Evolutionary conservation across 2,797 vertebrate species (phyloP), one percentile per base, ranked within the genome.

Genomic region (Rhodeus uyekii): DNA sequence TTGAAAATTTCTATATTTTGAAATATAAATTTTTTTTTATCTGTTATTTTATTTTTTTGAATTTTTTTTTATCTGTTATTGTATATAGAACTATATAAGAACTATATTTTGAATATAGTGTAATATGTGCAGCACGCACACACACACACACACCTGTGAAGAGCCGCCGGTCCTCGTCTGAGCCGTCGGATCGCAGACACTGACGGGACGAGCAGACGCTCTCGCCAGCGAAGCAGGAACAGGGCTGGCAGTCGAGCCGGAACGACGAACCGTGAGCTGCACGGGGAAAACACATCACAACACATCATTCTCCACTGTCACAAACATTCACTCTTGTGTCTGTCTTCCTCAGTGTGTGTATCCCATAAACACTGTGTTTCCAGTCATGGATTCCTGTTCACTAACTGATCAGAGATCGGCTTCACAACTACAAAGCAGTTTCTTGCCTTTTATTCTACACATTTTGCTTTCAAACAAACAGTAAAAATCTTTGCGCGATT

Each of bases 161-260:
- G 80, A 92, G 93, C 0, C 53, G 93, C 2, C 88, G 94, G 74
- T 96, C 95, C 14, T 96, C 94, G 0, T 96, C 94, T 0, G 95
- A 94, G 80, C 93, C 95, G 63, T 95, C 92, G 32, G 92, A 88
- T 63, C 89, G 91, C 4, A 96, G 90, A 83, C 98, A 99, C 58
- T 95, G 93, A 34, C 96, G 95, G 0, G 92, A 94, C 1, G 96
- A 97, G 88, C 98, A 99, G 84, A 96, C 92, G 86, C 95, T 91
- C 38, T 96, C 95, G 1, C 98, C 98, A 68, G 95, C 95, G 18
- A 96, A 97, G 90, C 98, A 99, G 81, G 95, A 97, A 65, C 98
- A 99, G 71, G 93, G 92, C 74, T 97, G 95, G 86, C 98, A 99
- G 88, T 97, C 94, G 1, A 96, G 88, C 84, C 89, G 95, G 90